Percentiles rank a stretch among this genome's conserved stretches.
Evolutionary conservation across 1,140 invertebrate genomes (phyloP).

Genomic region (Cydia fagiglandana): DNA sequence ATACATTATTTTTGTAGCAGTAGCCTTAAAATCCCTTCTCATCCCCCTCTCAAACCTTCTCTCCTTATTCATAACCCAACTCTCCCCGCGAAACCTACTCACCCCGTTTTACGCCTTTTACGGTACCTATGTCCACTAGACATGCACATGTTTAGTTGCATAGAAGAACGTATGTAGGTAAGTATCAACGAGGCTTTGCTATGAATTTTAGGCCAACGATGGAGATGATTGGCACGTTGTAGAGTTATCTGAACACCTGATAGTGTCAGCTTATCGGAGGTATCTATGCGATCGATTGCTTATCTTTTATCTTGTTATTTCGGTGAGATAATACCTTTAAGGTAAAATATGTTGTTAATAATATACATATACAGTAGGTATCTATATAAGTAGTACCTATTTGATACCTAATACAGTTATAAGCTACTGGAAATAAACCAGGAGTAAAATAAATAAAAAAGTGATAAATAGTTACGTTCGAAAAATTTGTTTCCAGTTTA

Average conservation of each 20-base stretch:
- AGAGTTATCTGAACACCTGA: conserved; percentile 11
- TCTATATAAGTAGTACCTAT: no score
- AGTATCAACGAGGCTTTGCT: not conserved
- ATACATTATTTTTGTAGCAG: no score
- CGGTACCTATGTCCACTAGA: not conserved
- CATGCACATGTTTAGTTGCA: not conserved
- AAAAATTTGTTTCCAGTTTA: no score
- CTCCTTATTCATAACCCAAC: no score
- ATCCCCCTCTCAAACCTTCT: no score
- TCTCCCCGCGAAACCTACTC: no score
- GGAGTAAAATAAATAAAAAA: no score
- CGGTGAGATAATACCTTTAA: not conserved
- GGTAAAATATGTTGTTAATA: not conserved
- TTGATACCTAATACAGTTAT: no score
- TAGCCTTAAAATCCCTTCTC: no score
- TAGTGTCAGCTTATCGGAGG: conserved; percentile 14
- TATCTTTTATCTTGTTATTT: conserved; percentile 5
- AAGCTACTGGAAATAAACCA: no score
- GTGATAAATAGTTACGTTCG: no score
- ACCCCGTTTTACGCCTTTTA: no score
- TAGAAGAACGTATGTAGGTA: not conserved
- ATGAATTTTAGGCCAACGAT: not conserved
- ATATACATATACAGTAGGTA: not conserved
- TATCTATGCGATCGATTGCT: conserved; percentile 15
- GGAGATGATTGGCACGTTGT: not conserved